Conservation (phyloP, 2,113 vertebrate species). For the Ictalurus punctatus region DNA sequence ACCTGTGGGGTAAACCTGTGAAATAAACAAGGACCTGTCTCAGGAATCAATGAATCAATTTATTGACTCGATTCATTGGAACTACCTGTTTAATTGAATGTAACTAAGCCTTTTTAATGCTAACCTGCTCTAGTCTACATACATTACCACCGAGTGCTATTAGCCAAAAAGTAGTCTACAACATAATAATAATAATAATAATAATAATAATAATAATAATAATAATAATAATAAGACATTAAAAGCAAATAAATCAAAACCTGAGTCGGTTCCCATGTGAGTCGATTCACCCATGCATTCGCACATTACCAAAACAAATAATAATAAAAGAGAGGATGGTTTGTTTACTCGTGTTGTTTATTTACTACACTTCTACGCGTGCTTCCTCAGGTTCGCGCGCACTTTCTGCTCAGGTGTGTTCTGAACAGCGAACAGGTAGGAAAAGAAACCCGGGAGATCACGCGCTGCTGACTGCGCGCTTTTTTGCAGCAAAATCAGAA, state of each 20-base stretch:
- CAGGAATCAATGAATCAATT: not conserved
- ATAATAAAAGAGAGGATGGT: no score
- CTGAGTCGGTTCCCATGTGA: no score
- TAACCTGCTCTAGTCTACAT: no score
- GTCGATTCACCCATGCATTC: not conserved
- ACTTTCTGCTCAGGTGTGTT: no score
- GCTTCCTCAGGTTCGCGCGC: no score
- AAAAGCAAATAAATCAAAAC: not conserved
- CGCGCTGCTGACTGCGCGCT: not conserved
- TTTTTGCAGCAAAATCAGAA: not conserved
- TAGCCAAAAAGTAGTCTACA: not conserved
- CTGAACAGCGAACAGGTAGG: no score
- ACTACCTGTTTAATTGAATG: no score
- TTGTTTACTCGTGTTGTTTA: not conserved
- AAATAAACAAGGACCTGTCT: not conserved
- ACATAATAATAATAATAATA: not conserved
- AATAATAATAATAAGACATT: not conserved
- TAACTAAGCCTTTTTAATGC: not conserved
- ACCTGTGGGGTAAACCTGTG: not conserved
- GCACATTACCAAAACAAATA: not conserved
- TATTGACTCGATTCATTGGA: not conserved
- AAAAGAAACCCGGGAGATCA: not conserved
- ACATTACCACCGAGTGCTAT: no score
- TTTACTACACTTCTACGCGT: no score
- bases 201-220: not conserved